phyloP scores from a whole-genome alignment of 2,113 vertebrate genomes.

The Orycteropus afer region DNA sequence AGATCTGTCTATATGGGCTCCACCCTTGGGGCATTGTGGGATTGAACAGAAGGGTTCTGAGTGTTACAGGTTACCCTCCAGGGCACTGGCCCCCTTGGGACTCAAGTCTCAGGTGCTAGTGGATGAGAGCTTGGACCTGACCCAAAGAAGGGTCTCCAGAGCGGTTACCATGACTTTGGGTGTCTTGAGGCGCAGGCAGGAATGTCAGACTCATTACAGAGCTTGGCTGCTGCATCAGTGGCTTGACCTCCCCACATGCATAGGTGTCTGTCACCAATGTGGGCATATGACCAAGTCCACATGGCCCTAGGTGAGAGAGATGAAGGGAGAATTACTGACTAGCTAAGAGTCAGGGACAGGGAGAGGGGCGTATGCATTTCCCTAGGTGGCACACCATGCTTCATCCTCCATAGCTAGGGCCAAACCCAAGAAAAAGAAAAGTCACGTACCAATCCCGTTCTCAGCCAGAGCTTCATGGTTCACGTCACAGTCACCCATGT shows the following conservation, averaged over 20 bases:
- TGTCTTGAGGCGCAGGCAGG: neutral
- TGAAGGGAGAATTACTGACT: neutral
- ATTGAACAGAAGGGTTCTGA: neutral
- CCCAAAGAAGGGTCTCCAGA: neutral
- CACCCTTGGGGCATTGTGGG: rapidly evolving
- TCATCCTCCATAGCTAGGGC: neutral
- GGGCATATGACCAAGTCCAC: neutral
- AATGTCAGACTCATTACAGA: neutral
- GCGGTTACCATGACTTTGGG: neutral
- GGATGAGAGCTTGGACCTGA: neutral
- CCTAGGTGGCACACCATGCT: neutral
- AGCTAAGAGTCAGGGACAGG: neutral
- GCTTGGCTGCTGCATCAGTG: neutral
- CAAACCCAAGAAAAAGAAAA: conserved; percentile 56
- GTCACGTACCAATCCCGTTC: conserved; percentile 92
- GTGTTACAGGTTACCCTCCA: rapidly evolving
- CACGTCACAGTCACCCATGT: conserved; percentile 86
- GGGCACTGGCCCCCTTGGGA: neutral
- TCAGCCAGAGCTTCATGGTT: conserved; percentile 85
- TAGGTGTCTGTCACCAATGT: neutral
- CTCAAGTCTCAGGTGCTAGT: rapidly evolving
- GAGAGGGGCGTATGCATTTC: rapidly evolving
- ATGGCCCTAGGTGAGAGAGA: neutral
- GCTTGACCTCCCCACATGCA: neutral
- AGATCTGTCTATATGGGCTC: neutral